Percentiles rank a stretch among this genome's conserved stretches.
Evolutionary conservation across 1,140 invertebrate genomes (phyloP).

Genomic region (Sycobia sp.): DNA sequence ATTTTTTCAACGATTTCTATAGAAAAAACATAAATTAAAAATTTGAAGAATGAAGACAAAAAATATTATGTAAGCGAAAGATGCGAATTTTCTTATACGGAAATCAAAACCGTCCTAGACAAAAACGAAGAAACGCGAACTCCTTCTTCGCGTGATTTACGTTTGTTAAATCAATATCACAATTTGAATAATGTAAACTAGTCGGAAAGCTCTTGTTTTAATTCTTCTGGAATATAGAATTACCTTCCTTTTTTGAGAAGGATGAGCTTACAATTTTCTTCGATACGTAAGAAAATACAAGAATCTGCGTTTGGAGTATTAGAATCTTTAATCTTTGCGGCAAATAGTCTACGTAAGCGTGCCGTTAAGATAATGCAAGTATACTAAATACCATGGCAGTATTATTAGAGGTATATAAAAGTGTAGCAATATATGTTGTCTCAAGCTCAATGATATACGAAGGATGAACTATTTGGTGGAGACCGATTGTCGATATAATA

Average conservation of each 20-base stretch:
- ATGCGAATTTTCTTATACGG: not conserved
- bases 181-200: not conserved
- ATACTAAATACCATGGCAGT: too few species aligned
- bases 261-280: not conserved
- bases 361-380: too few species aligned
- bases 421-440: too few species aligned
- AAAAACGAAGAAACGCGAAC: not conserved
- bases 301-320: too few species aligned
- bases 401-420: too few species aligned
- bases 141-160: not conserved
- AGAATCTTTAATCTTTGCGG: too few species aligned
- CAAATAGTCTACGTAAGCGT: too few species aligned
- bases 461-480: too few species aligned
- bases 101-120: conserved; percentile 1
- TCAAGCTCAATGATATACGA: too few species aligned
- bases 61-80: not conserved
- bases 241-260: too few species aligned
- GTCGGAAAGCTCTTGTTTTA: not conserved
- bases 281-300: not conserved
- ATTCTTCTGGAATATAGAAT: not conserved
- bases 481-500: too few species aligned
- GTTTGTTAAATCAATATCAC: not conserved
- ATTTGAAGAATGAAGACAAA: not conserved
- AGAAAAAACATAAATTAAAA: not conserved
- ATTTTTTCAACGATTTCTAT: too few species aligned